A percentile compares a stretch with the other conserved stretches of the same genome.
These are phyloP conservation scores for Entomobrya multifasciata DNA, from an alignment of 2,888 invertebrate species.

Conservation along the genomic window DNA sequence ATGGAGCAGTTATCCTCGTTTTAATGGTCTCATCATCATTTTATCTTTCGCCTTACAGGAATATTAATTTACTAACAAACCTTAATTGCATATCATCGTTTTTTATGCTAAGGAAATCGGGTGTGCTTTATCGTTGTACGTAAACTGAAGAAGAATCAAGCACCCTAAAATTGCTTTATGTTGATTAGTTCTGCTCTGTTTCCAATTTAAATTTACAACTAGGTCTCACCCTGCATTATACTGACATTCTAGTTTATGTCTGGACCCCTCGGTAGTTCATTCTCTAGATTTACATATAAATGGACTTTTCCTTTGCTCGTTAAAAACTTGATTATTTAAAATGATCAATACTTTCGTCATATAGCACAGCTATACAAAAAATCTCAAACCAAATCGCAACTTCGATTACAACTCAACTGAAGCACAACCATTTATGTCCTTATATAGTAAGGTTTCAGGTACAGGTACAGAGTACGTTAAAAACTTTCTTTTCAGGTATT, in stretches of 20 bases:
- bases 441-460: neutral
- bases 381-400: no score
- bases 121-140: neutral
- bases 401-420: no score
- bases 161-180: neutral
- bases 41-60: neutral
- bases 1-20: neutral
- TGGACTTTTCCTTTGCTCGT: neutral
- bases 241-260: neutral
- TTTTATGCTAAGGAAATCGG: no score
- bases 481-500: slow-evolving; percentile 7
- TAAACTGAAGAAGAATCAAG: neutral
- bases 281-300: neutral
- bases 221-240: slow-evolving; percentile 4
- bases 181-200: neutral
- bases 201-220: neutral
- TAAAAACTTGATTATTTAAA: neutral
- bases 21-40: no score
- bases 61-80: no score
- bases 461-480: neutral
- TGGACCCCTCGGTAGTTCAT: neutral
- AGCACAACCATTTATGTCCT: neutral
- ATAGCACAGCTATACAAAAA: neutral
- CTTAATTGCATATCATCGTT: no score
- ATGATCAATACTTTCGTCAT: neutral